A percentile compares a stretch with the other conserved stretches of the same genome.
Conservation (phyloP, 2,888 invertebrate genomes). For the Oscheius sp. region DNA sequence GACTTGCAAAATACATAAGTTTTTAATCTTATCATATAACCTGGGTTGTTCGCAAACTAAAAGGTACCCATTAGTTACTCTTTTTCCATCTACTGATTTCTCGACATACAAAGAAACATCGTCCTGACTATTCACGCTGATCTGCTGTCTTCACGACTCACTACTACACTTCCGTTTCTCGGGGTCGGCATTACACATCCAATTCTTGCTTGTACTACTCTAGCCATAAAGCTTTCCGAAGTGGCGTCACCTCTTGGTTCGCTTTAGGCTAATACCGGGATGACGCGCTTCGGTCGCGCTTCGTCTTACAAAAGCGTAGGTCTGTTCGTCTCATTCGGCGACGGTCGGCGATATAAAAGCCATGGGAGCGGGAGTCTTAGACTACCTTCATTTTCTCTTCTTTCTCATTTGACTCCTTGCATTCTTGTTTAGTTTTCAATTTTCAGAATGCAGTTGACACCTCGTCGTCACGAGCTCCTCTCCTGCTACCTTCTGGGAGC, state of each 20-base stretch:
- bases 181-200: too few relatives aligned
- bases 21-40: too few relatives aligned
- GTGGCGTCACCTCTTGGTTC: too few relatives aligned
- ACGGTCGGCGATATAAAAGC: conserved; percentile 18
- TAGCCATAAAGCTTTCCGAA: too few relatives aligned
- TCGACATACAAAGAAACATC: too few relatives aligned
- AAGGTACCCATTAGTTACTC: neutral
- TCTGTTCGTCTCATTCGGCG: conserved; percentile 8
- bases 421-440: neutral
- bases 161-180: too few relatives aligned
- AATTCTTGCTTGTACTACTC: too few relatives aligned
- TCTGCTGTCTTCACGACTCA: too few relatives aligned
- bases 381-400: neutral
- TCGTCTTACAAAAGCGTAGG: conserved; percentile 30
- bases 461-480: conserved; percentile 51
- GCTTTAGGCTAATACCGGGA: conserved; percentile 29
- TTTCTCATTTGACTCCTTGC: neutral
- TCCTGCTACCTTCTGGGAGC: conserved; percentile 48
- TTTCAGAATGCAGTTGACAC: conserved; percentile 34
- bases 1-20: too few relatives aligned
- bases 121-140: too few relatives aligned
- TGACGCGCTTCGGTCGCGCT: conserved; percentile 28
- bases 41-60: too few relatives aligned
- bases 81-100: neutral
- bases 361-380: neutral